Conservation (phyloP, 2,888 invertebrate genomes). For the Malacosoma neustria region DNA sequence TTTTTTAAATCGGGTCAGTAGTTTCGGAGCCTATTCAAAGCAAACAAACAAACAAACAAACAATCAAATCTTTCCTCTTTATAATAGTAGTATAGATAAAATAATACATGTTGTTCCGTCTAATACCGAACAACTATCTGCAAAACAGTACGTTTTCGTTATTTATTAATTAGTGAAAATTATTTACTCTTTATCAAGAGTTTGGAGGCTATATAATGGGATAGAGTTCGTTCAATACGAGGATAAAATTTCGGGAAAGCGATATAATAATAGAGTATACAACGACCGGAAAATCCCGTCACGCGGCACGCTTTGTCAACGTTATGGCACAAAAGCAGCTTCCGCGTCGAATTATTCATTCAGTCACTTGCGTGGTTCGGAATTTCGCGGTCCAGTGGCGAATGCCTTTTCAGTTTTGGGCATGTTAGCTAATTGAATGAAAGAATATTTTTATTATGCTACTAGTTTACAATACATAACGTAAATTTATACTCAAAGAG, state of each 20-base stretch:
- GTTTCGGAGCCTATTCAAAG: too few species aligned
- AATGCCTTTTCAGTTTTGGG: too few species aligned
- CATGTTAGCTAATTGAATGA: too few species aligned
- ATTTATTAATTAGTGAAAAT: not conserved
- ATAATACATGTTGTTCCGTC: too few species aligned
- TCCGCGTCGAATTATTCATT: not conserved
- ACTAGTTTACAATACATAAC: not conserved
- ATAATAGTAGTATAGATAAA: too few species aligned
- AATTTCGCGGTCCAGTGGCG: too few species aligned
- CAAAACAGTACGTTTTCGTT: too few species aligned
- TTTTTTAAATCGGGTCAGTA: too few species aligned
- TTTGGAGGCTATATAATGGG: not conserved
- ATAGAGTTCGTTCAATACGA: not conserved
- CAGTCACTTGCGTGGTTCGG: not conserved
- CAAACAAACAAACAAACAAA: too few species aligned
- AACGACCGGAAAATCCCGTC: not conserved
- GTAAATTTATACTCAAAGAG: not conserved
- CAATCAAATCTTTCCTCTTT: too few species aligned
- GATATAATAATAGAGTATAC: not conserved
- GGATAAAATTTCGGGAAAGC: not conserved
- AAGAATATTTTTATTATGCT: too few species aligned
- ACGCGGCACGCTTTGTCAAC: conserved; percentile 1
- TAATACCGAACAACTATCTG: too few species aligned
- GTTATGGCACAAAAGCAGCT: not conserved
- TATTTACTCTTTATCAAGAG: not conserved